These are phyloP conservation scores for Zhengitettix transpicula DNA, from an alignment of 2,888 invertebrate species.

Conservation along the genomic window DNA sequence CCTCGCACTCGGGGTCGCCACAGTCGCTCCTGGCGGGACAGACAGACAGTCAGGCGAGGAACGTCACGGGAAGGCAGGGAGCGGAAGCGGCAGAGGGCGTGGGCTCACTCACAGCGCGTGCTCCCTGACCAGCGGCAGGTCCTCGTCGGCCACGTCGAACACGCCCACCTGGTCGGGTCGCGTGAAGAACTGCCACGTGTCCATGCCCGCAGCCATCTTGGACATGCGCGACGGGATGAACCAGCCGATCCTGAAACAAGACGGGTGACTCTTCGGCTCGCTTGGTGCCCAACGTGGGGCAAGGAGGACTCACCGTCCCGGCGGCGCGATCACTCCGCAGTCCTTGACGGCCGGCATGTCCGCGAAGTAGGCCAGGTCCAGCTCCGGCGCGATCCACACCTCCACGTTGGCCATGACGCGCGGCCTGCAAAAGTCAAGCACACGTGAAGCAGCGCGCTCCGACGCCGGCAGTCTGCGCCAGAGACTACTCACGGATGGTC, in stretches of 20 bases:
- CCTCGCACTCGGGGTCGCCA: background rate
- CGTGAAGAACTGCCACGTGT: constrained; percentile 39
- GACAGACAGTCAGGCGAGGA: too few species aligned
- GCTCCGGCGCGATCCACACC: constrained; percentile 48
- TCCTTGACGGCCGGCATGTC: constrained; percentile 27
- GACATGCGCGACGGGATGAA: constrained; percentile 35
- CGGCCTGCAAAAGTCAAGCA: background rate
- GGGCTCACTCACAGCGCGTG: background rate
- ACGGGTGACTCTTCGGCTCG: too few species aligned
- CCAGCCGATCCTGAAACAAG: constrained; percentile 39
- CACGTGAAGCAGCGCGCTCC: background rate
- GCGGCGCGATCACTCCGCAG: constrained; percentile 33
- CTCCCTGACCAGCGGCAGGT: constrained; percentile 20
- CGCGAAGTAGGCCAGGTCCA: constrained; percentile 31
- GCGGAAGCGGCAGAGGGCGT: too few species aligned
- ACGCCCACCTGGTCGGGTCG: constrained; percentile 27
- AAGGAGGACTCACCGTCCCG: constrained; percentile 28
- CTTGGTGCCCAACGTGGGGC: too few species aligned
- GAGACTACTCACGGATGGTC: constrained; percentile 20
- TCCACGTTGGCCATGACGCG: constrained; percentile 44
- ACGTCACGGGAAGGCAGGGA: too few species aligned
- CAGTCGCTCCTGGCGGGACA: background rate
- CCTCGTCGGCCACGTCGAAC: constrained; percentile 29
- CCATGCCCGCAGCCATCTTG: constrained; percentile 21
- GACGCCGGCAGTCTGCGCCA: background rate